These are phyloP conservation scores for Ictalurus furcatus DNA, from an alignment of 2,113 vertebrate genomes.

Conservation along the genomic window DNA sequence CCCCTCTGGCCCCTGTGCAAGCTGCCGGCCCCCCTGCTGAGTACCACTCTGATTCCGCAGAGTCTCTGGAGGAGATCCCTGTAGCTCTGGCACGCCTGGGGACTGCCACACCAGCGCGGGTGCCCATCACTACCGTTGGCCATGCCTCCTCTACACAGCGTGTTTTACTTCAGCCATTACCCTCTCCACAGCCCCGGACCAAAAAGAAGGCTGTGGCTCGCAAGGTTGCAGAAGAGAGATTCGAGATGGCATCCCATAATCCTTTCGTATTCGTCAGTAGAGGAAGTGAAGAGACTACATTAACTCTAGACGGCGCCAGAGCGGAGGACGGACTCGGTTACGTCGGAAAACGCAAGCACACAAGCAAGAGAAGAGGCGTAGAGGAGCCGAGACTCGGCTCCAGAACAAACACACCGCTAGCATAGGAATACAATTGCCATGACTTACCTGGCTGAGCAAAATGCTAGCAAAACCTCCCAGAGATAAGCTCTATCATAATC, in stretches of 20 bases:
- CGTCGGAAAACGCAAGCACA: slow-evolving; percentile 65
- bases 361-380: slow-evolving; percentile 62
- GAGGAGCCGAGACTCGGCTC: slow-evolving; percentile 55
- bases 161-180: slow-evolving; percentile 21
- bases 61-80: slow-evolving; percentile 89
- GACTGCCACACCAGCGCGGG: slow-evolving; percentile 63
- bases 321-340: slow-evolving; percentile 14
- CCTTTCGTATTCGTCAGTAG: slow-evolving; percentile 79
- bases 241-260: slow-evolving; percentile 71
- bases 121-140: slow-evolving; percentile 37
- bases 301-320: background rate
- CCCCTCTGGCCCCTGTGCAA: slow-evolving; percentile 65
- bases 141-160: slow-evolving; percentile 39
- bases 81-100: slow-evolving; percentile 83
- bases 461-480: background rate
- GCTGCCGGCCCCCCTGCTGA: slow-evolving; percentile 74
- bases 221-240: slow-evolving; percentile 55
- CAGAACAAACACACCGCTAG: slow-evolving; percentile 34
- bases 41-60: slow-evolving; percentile 83
- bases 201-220: slow-evolving; percentile 67
- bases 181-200: slow-evolving; percentile 65
- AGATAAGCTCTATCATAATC: slow-evolving; percentile 5
- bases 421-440: slow-evolving; percentile 20
- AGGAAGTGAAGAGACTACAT: slow-evolving; percentile 70
- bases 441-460: background rate